Conservation (phyloP, 2,888 invertebrate genomes). For the Euzetes globulus region DNA sequence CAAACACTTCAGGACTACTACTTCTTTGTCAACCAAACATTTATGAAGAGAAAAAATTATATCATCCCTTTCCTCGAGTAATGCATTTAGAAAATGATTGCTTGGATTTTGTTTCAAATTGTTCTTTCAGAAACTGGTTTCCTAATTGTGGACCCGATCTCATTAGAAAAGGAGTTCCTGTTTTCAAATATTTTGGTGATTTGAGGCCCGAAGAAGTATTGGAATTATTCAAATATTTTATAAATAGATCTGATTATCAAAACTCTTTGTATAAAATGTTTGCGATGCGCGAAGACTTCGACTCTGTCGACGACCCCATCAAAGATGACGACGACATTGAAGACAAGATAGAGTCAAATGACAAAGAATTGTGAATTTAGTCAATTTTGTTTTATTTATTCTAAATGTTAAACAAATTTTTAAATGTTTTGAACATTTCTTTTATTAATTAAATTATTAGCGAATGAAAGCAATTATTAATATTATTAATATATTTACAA, state of each 20-base stretch:
- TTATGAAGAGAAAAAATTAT: constrained; percentile 55
- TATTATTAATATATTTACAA: too few species aligned
- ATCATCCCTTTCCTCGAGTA: constrained; percentile 68
- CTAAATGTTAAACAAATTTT: background rate
- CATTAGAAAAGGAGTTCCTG: constrained; percentile 58
- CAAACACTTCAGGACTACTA: constrained; percentile 58
- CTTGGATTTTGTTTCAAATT: background rate
- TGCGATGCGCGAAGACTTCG: background rate
- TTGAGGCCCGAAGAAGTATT: constrained; percentile 58
- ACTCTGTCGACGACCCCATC: background rate
- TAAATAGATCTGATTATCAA: constrained; percentile 59
- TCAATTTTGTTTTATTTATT: background rate
- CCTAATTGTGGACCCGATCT: constrained; percentile 64
- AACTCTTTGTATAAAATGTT: constrained; percentile 54
- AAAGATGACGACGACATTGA: background rate
- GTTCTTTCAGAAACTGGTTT: constrained; percentile 51
- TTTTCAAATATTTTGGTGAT: constrained; percentile 65
- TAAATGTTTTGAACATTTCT: background rate
- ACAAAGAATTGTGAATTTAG: background rate
- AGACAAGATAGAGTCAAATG: background rate
- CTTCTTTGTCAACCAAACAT: constrained; percentile 62
- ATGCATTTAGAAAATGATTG: background rate
- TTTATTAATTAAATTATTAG: background rate
- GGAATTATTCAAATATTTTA: constrained; percentile 58
- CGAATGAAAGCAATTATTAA: too few species aligned